These are phyloP conservation scores for Erythrocercus mccallii DNA, from an alignment of 2,113 vertebrate genomes.

Conservation along the genomic window DNA sequence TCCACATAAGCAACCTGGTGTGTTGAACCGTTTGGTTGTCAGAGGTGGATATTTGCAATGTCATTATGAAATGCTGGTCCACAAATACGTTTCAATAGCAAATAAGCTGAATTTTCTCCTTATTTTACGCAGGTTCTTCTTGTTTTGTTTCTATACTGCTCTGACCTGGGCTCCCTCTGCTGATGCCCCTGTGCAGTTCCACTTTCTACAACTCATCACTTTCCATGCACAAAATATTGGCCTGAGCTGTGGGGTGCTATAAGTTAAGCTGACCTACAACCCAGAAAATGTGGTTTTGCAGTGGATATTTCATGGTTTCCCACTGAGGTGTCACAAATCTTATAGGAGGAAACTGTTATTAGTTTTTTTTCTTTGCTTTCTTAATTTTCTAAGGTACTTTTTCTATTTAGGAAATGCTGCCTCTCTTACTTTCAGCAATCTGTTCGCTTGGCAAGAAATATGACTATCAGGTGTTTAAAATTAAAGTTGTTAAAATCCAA, in stretches of 20 bases:
- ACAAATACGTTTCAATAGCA: neutral
- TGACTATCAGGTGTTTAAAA: constrained; percentile 18
- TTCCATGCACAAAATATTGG: neutral
- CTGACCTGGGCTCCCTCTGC: neutral
- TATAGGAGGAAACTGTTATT: neutral
- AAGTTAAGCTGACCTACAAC: neutral
- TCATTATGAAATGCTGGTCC: neutral
- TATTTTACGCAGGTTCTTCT: neutral
- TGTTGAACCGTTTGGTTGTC: neutral
- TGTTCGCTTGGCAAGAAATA: constrained; percentile 8
- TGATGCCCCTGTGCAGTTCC: neutral
- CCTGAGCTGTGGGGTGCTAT: neutral
- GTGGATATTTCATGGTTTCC: neutral
- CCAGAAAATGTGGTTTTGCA: neutral
- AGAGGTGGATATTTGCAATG: neutral
- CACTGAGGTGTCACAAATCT: neutral
- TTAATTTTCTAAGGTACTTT: neutral
- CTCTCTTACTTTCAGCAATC: neutral
- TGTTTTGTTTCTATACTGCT: neutral
- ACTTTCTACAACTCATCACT: neutral
- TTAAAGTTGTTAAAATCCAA: constrained; percentile 51
- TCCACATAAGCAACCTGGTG: neutral
- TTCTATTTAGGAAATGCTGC: neutral
- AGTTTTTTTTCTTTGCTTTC: neutral
- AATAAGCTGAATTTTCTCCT: neutral